phyloP scores from a whole-genome alignment of 2,797 vertebrate species.

The Amphiprion clarkii region DNA sequence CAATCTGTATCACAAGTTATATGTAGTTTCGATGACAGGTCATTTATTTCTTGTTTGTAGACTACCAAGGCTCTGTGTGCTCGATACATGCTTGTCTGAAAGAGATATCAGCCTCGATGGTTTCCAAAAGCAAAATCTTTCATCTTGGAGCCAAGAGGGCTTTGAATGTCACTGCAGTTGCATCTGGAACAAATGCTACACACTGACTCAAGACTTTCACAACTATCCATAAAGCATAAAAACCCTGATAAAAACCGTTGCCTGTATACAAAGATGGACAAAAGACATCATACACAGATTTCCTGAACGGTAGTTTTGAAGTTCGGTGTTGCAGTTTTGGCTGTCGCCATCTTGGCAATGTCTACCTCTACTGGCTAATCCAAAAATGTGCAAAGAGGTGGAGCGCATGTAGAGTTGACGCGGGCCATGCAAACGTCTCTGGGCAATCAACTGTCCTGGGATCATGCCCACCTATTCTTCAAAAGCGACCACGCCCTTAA shows the following conservation, averaged over 20 bases:
- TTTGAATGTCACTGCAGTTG: conserved; percentile 27
- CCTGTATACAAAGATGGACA: too few species aligned
- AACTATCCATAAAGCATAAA: conserved; percentile 9
- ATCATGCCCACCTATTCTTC: too few species aligned
- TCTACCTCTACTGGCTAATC: too few species aligned
- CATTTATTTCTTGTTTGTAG: conserved; percentile 54
- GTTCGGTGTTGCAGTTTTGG: too few species aligned
- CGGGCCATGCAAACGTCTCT: too few species aligned
- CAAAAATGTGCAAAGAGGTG: too few species aligned
- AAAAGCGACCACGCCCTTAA: too few species aligned
- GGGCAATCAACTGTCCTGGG: too few species aligned
- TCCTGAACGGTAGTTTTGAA: too few species aligned
- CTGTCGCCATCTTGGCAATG: too few species aligned
- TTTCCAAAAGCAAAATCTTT: conserved; percentile 9
- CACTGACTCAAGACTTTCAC: conserved; percentile 18
- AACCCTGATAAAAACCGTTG: not conserved
- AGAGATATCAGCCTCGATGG: conserved; percentile 20
- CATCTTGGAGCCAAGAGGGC: conserved; percentile 2
- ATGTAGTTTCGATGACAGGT: conserved; percentile 46
- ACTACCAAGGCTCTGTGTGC: conserved; percentile 22
- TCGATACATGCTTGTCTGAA: conserved; percentile 40
- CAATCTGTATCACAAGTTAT: conserved; percentile 71
- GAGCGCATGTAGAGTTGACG: too few species aligned
- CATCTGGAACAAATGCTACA: conserved; percentile 28
- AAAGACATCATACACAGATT: too few species aligned